Percentiles rank a stretch among this genome's conserved stretches.
Conservation (phyloP, 2,113 vertebrate genomes). For the Sterrhoptilus dennistouni region DNA sequence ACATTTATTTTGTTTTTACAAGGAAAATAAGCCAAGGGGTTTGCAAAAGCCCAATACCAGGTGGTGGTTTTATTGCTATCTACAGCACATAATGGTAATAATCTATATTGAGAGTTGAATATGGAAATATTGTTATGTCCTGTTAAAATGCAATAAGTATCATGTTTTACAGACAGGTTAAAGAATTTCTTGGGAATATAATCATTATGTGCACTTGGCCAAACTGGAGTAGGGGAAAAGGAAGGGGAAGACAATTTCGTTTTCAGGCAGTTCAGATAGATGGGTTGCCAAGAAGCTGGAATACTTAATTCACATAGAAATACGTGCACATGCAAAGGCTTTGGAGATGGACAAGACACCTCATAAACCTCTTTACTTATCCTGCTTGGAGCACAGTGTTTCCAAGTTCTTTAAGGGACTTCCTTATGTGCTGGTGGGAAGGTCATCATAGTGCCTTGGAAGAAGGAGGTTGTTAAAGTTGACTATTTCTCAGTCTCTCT, state of each 20-base stretch:
- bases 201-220: not conserved
- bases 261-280: slow-evolving; percentile 1
- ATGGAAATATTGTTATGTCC: not conserved
- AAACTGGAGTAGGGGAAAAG: not conserved
- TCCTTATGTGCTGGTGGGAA: not conserved
- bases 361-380: not conserved
- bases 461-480: not conserved
- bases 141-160: slow-evolving; percentile 12
- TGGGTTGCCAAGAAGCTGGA: not conserved
- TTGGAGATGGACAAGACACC: not conserved
- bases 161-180: slow-evolving; percentile 18
- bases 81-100: slow-evolving; percentile 28
- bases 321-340: not conserved
- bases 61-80: slow-evolving; percentile 48
- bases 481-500: not conserved
- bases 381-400: not conserved
- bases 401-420: not conserved
- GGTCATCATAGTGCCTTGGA: not conserved
- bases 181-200: slow-evolving; percentile 8
- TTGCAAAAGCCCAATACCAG: slow-evolving; percentile 3
- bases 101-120: slow-evolving; percentile 2
- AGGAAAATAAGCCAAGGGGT: slow-evolving; percentile 9
- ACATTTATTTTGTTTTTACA: slow-evolving; percentile 36
- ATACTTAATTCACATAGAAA: not conserved
- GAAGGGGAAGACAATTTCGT: not conserved